Evolutionary conservation across 2,113 vertebrate species (phyloP).

Genomic region (Arothron firmamentum): DNA sequence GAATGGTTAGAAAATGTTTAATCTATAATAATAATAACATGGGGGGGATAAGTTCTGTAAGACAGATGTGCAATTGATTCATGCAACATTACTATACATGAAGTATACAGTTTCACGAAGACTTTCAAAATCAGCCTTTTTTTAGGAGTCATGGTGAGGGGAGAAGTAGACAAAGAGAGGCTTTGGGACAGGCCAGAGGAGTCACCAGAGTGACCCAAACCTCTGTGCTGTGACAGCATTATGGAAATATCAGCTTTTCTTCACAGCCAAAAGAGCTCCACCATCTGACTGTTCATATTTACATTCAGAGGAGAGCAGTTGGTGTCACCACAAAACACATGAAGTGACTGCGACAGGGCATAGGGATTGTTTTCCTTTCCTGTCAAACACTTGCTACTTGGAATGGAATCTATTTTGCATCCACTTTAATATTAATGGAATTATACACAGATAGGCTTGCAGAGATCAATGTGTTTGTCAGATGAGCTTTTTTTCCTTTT

Average conservation of each 20-base stretch:
- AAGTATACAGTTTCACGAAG: neutral
- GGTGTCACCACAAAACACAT: conserved; percentile 30
- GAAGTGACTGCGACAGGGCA: conserved; percentile 21
- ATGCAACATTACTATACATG: neutral
- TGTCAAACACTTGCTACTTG: conserved; percentile 18
- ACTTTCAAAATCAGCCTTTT: neutral
- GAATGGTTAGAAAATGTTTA: conserved; percentile 26
- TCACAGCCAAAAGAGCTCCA: conserved; percentile 51
- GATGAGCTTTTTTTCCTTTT: conserved; percentile 1
- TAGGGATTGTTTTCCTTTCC: conserved; percentile 21
- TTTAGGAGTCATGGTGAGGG: conserved; percentile 6
- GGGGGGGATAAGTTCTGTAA: neutral
- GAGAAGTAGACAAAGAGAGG: conserved; percentile 21
- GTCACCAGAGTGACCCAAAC: conserved; percentile 24
- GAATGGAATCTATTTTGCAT: conserved; percentile 13
- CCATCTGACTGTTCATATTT: conserved; percentile 49
- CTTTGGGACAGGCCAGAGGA: conserved; percentile 34
- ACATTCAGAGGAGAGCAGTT: conserved; percentile 50
- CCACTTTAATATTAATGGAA: conserved; percentile 13
- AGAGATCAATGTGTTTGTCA: conserved; percentile 41
- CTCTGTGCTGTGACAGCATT: conserved; percentile 65
- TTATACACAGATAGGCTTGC: conserved; percentile 15
- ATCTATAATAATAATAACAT: conserved; percentile 35
- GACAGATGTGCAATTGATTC: conserved; percentile 14
- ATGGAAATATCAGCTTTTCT: conserved; percentile 67